Base-by-base conservation (phyloP, 2,113 vertebrate genomes). In the Epinephelus moara region DNA sequence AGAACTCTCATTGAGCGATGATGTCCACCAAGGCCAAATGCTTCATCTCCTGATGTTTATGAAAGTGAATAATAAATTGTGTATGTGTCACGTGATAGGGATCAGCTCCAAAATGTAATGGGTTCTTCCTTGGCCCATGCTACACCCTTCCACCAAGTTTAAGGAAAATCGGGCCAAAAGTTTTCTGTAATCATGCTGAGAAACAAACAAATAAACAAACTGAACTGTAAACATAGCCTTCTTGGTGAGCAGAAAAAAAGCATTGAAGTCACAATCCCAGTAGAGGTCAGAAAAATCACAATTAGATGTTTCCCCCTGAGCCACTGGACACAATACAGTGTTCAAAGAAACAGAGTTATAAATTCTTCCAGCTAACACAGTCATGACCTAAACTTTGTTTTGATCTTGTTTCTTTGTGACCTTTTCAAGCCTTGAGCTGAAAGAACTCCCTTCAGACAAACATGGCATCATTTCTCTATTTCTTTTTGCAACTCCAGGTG, bases 401-500 rank as follows among this genome's bases (percentile, higher is more conserved):
- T 81, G 59, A 55, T 73, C 80, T 30, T 37, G 8, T 59, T 37
- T 70, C 37, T 40, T 7, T 69, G 45, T 83, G 70, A 81, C 63
- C 45, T 86, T 84, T 78, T 75, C 11, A 33, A 23, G 21, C 60
- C n/a, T 55, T 56, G 30, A 80, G 67, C 25, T 83, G 70, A 78
- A 73, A 77, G 17, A 49, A 82, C 13, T 82, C 60, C 45, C 66
- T 50, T 72, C 30, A 75, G 50, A 63, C 40, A 69, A 7, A 6
- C 27, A 11, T 76, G 40, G 68, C 56, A 0, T 86, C 9, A 49
- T 45, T 47, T 78, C 40, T 74, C 0, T 66, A 25, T 85, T 75
- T 91, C 7, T 88, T 33, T 88, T 53, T 85, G n/a, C 66, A 33
- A 78, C 71, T 87, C 25, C 95, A 99, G 98, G 98, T 88, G 96